phyloP scores from a whole-genome alignment of 2,888 invertebrate species.

The Oxystoma pomonae region DNA sequence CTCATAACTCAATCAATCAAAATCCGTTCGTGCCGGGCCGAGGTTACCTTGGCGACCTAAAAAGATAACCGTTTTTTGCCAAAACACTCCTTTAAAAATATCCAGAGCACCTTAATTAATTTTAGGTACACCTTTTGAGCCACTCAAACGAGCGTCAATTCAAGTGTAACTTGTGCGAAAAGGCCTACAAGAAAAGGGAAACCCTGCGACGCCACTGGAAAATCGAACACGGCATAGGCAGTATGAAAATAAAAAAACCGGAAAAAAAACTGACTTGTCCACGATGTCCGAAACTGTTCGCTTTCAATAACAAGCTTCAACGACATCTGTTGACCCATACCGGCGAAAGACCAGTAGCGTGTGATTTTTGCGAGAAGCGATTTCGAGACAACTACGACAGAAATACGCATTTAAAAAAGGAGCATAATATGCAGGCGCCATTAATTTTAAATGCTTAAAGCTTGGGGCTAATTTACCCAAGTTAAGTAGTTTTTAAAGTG shows the following conservation, averaged over 20 bases:
- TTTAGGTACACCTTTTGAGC: constrained; percentile 32
- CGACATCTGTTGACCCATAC: constrained; percentile 35
- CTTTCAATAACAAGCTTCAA: constrained; percentile 34
- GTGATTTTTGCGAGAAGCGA: constrained; percentile 32
- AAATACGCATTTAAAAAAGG: constrained; percentile 32
- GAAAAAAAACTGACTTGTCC: constrained; percentile 38
- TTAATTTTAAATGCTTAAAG: too few relatives aligned
- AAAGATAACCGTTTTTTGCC: too few relatives aligned
- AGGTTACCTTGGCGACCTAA: too few relatives aligned
- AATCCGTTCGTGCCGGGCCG: too few relatives aligned
- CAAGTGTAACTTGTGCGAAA: constrained; percentile 50
- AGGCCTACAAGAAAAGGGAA: constrained; percentile 50
- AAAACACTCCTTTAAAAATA: too few relatives aligned
- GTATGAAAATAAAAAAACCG: constrained; percentile 39
- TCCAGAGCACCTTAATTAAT: too few relatives aligned
- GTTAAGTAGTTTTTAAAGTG: too few relatives aligned
- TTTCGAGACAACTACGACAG: constrained; percentile 35
- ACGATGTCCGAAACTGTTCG: constrained; percentile 33
- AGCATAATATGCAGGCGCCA: constrained; percentile 25
- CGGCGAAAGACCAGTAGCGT: constrained; percentile 34
- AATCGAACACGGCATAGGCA: constrained; percentile 32
- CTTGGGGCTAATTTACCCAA: too few relatives aligned
- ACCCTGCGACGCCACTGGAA: constrained; percentile 33
- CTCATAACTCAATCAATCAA: too few relatives aligned
- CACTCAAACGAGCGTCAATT: constrained; percentile 36